These are phyloP conservation scores for Drosophila borborema DNA, from an alignment of 2,888 invertebrate genomes.

Conservation along the genomic window DNA sequence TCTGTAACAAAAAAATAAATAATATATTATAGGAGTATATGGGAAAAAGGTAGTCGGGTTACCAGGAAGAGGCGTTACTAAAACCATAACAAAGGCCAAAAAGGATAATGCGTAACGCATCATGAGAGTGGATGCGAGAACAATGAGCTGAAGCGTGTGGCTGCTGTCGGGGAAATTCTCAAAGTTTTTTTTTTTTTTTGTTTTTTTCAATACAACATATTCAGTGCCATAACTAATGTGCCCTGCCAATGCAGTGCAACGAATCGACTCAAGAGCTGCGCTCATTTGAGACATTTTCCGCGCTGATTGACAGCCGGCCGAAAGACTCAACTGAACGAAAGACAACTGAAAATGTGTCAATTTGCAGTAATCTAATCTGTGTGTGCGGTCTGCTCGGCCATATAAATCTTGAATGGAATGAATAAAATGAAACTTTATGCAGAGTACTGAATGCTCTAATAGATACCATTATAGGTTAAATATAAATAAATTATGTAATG, in stretches of 20 bases:
- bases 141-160: constrained; percentile 49
- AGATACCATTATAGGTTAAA: background rate
- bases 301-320: constrained; percentile 52
- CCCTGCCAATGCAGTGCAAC: constrained; percentile 59
- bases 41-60: constrained; percentile 65
- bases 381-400: constrained; percentile 62
- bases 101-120: constrained; percentile 79
- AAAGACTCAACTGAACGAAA: constrained; percentile 13
- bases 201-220: constrained; percentile 8
- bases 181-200: constrained; percentile 1
- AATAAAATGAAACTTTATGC: background rate
- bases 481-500: too few relatives aligned
- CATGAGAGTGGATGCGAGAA: constrained; percentile 53
- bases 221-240: constrained; percentile 53
- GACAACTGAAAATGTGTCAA: constrained; percentile 73
- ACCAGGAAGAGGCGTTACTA: constrained; percentile 79
- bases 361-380: constrained; percentile 79
- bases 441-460: constrained; percentile 4
- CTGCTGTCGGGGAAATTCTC: constrained; percentile 10
- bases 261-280: constrained; percentile 61
- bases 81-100: constrained; percentile 61
- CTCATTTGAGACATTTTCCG: constrained; percentile 40
- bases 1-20: constrained; percentile 45
- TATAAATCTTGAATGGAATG: constrained; percentile 36
- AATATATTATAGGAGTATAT: constrained; percentile 1